Percentiles rank a stretch among this genome's conserved stretches.
Evolutionary conservation across 35 echinoderm and acorn worm species (phyloP).

Genomic region (Heliocidaris erythrogramma): DNA sequence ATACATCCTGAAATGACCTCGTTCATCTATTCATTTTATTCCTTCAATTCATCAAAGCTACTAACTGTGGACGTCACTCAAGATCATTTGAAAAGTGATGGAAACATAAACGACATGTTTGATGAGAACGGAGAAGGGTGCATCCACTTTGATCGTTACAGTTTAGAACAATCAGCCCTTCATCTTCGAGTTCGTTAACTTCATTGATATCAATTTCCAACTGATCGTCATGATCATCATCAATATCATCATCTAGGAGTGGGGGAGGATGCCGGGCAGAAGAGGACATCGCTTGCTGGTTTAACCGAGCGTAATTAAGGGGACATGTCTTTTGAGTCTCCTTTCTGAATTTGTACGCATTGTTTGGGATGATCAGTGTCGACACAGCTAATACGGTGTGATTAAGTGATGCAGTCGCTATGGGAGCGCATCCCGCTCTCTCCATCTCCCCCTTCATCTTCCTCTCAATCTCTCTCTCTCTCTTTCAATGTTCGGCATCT

Average conservation of each 20-base stretch:
- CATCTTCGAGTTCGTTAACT: constrained; percentile 2
- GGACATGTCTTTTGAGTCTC: not conserved
- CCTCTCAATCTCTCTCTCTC: not conserved
- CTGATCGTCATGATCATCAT: constrained; percentile 21
- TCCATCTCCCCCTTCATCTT: not conserved
- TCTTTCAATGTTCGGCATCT: not conserved
- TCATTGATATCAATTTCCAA: constrained; percentile 20
- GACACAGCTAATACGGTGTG: constrained; percentile 29
- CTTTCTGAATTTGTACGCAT: not conserved
- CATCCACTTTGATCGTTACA: not conserved
- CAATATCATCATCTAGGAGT: constrained; percentile 17
- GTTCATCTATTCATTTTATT: not conserved
- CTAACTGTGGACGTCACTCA: not conserved
- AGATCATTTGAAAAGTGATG: not conserved
- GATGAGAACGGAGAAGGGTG: not conserved
- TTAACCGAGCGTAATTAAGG: constrained; percentile 15
- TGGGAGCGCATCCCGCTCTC: not conserved
- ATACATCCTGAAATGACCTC: not conserved
- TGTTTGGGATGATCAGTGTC: not conserved
- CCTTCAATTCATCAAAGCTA: not conserved
- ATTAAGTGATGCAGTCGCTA: not conserved
- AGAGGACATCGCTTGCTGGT: not conserved
- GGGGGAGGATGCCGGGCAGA: not conserved
- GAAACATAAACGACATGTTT: constrained; percentile 2
- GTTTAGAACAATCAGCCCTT: constrained; percentile 10